Evolutionary conservation across 2,888 invertebrate genomes (phyloP), one percentile per base, ranked within the genome.

Genomic region (Xanthorhoe spadicearia): DNA sequence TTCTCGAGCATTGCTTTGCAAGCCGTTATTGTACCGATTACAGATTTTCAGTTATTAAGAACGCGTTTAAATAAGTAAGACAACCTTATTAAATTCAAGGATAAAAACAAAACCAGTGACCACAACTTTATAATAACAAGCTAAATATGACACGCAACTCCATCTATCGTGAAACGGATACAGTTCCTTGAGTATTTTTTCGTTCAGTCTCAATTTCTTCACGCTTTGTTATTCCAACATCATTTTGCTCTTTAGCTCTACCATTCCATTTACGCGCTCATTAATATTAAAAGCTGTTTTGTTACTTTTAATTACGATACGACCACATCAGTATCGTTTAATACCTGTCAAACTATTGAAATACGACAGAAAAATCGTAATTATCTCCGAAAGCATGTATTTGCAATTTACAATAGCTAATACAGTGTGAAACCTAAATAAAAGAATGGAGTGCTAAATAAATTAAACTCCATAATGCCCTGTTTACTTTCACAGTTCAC

Each of bases 401-500:
- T 66, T 69, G 63, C 64, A 71, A 71, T 19, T 53, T 52, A 53
- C 18, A 69, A 74, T 35, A 35, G 54, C 71, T 72, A 66, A 57
- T 48, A 57, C 52, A 62, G 55, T 53, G 66, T 66, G 64, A 72
- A 72, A 69, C 64, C 68, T 65, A 74, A 79, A 76, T 76, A 81
- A 79, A 78, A 80, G 69, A 80, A 78, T 76, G 67, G 66, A 70
- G 73, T 74, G 69, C 78, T 77, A 81, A 80, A 80, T 80, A 79
- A 84, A 80, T 82, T 80, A 82, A 75, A 81, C 64, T 75, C 74
- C 72, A 76, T 80, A 83, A 81, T 83, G 78, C 77, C 76, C 82
- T 80, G 89, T 89, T 88, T 86, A 88, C 87, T 86, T 85, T 82
- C 82, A 81, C 84, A 82, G 88, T 89, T 89, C 87, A 89, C 81